Evolutionary conservation across 2,113 vertebrate genomes (phyloP), one percentile per base, ranked within the genome.

Genomic region (Verasper variegatus): DNA sequence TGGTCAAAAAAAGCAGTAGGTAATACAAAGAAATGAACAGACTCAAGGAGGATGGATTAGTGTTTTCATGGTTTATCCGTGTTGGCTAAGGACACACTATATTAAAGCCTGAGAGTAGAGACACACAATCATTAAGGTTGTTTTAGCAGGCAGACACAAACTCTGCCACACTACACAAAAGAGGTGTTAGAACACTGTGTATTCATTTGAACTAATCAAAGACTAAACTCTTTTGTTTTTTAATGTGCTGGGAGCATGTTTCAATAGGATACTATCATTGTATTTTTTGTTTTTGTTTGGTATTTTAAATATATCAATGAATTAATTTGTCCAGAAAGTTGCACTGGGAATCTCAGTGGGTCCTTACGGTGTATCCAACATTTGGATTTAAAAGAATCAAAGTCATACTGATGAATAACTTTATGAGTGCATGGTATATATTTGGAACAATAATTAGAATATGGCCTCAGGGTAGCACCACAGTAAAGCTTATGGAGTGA

Each of bases 31-130:
- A 71, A 60, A 85, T 59, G 64, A 89, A 71, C 42, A 56, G 35
- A 42, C 68, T 80, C 65, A 66, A 56, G 58, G 68, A 76, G 59
- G 55, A 80, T 14, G 68, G 86, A 85, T 88, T 78, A 80, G 78
- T 68, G 81, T 68, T 86, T 86, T 80, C 64, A 84, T 74, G 21
- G 59, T 66, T 73, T 56, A 75, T 80, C 81, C 68, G 55, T 63
- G 55, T 23, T 13, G 59, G 68, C 59, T 54, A 66, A 72, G 68
- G 78, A 62, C 68, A 71, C 31, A 71, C 78, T 45, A 42, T 62
- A 74, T 78, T 61, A 81, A 77, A 77, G 15, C 11, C 37, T 17
- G 13, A 18, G 49, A 76, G 71, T 68, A 0, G 0, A 71, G 55
- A 77, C 21, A 71, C 42, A 62, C 42, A 62, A 64, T 86, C 80